A percentile compares a stretch with the other conserved stretches of the same genome.
Evolutionary conservation across 1,140 invertebrate species (phyloP).

Genomic region (Ceratitis capitata): DNA sequence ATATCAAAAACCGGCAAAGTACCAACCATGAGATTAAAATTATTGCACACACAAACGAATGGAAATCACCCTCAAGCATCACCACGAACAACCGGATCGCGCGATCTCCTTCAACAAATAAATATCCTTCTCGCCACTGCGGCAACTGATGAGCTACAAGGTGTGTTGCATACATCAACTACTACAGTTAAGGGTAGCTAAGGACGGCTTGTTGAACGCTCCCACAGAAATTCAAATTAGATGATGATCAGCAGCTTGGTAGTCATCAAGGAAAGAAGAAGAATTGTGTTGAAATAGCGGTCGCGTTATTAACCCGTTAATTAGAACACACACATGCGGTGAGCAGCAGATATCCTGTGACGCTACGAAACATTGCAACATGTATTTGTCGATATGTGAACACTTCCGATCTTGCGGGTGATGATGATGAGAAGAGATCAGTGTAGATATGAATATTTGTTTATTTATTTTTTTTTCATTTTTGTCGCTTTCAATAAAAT

Average conservation of each 20-base stretch:
- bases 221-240: slow-evolving; percentile 25
- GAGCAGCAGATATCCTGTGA: background rate
- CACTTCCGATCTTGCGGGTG: background rate
- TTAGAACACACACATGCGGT: background rate
- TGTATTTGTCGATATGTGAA: no score
- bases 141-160: background rate
- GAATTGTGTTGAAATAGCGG: background rate
- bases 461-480: background rate
- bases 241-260: background rate
- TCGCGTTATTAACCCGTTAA: background rate
- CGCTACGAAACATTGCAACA: slow-evolving; percentile 12
- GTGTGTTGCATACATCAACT: slow-evolving; percentile 38
- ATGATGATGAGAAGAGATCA: slow-evolving; percentile 16
- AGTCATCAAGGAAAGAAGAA: background rate
- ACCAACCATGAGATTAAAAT: background rate
- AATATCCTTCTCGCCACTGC: background rate
- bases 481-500: slow-evolving; percentile 11
- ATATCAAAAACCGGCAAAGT: background rate
- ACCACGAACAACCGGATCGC: background rate
- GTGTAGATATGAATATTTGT: background rate
- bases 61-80: background rate
- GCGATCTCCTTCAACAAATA: background rate
- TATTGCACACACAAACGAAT: background rate
- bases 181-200: background rate
- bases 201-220: background rate